Evolutionary conservation across 2,797 vertebrate genomes (phyloP).

Genomic region (Taenioides sp.): DNA sequence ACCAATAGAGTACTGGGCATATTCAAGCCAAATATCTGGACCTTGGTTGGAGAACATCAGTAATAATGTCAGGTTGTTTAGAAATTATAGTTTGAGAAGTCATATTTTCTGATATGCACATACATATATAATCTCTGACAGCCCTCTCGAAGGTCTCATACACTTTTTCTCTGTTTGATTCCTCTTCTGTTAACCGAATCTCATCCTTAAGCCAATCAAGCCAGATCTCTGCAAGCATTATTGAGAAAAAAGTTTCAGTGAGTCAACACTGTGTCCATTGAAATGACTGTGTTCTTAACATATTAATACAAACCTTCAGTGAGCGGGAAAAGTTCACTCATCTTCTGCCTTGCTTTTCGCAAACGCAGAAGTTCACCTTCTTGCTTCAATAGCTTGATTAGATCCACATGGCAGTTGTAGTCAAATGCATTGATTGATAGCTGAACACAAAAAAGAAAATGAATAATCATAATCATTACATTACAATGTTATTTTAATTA

Average conservation of each 20-base stretch:
- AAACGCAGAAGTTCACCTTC: constrained; percentile 88
- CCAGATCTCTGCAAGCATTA: constrained; percentile 87
- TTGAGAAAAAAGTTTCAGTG: constrained; percentile 18
- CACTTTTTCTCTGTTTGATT: constrained; percentile 85
- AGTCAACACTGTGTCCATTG: neutral
- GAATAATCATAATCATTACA: neutral
- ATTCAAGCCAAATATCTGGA: constrained; percentile 97
- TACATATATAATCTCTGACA: constrained; percentile 94
- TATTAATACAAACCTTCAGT: constrained; percentile 87
- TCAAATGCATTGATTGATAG: constrained; percentile 94
- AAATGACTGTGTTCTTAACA: neutral
- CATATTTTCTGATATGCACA: constrained; percentile 57
- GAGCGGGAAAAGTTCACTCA: constrained; percentile 95
- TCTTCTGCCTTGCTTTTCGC: constrained; percentile 91
- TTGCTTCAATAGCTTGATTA: constrained; percentile 92
- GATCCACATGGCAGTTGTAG: constrained; percentile 95
- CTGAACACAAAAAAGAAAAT: constrained; percentile 62
- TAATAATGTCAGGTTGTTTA: neutral
- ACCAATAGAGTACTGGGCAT: constrained; percentile 94
- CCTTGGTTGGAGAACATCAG: constrained; percentile 67
- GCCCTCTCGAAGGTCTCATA: constrained; percentile 93
- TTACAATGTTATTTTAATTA: neutral
- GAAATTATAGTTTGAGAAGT: neutral
- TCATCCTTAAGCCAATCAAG: constrained; percentile 97
- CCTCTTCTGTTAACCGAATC: constrained; percentile 85